These are phyloP conservation scores for Drosophila bocqueti DNA, from an alignment of 1,140 invertebrate genomes.

Conservation along the genomic window DNA sequence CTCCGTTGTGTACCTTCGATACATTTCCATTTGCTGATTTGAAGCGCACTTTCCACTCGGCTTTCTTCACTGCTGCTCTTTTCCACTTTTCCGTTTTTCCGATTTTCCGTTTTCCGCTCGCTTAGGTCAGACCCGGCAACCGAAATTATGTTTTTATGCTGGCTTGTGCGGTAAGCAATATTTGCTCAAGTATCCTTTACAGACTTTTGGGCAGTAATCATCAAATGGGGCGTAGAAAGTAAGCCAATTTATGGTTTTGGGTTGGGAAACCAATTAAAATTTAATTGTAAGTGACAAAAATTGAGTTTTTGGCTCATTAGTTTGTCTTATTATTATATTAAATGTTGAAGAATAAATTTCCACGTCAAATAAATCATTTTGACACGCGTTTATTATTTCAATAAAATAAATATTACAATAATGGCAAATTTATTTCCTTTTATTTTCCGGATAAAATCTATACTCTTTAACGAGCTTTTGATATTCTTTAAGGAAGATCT, in stretches of 20 bases:
- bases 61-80: slow-evolving; percentile 6
- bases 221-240: slow-evolving; percentile 27
- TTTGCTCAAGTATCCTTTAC: slow-evolving; percentile 45
- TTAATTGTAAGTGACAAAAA: not conserved
- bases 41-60: slow-evolving; percentile 55
- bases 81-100: slow-evolving; percentile 6
- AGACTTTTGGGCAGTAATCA: slow-evolving; percentile 33
- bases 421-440: too few relatives aligned
- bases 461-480: too few relatives aligned
- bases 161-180: slow-evolving; percentile 45
- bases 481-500: too few relatives aligned
- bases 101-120: slow-evolving; percentile 54
- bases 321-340: too few relatives aligned
- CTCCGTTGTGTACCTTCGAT: slow-evolving; percentile 41
- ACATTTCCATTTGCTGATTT: slow-evolving; percentile 65
- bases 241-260: slow-evolving; percentile 3
- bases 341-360: too few relatives aligned
- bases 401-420: too few relatives aligned
- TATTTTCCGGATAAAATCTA: too few relatives aligned
- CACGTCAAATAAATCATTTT: too few relatives aligned
- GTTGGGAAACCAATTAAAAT: not conserved
- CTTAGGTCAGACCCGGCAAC: slow-evolving; percentile 39
- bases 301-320: not conserved
- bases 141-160: slow-evolving; percentile 55
- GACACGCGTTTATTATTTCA: too few relatives aligned